Conservation (phyloP, 35 echinoderm and acorn worm species). For the Ptychodera flava region DNA sequence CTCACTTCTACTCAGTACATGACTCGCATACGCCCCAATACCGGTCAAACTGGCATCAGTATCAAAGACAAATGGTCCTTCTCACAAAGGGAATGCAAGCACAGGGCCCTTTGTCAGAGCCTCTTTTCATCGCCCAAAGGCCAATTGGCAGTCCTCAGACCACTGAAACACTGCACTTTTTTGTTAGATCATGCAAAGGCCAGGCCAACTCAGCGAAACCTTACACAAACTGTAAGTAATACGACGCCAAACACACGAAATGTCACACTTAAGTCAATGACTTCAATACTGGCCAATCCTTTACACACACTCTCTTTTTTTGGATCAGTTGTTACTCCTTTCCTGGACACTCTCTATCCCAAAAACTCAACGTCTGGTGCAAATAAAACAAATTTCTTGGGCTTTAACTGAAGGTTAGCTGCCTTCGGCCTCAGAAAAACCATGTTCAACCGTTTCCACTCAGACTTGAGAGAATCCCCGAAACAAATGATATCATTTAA, state of each 20-base stretch:
- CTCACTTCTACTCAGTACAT: constrained; percentile 12
- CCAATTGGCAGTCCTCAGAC: constrained; percentile 14
- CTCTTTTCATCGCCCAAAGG: constrained; percentile 32
- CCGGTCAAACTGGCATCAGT: constrained; percentile 41
- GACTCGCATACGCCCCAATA: constrained; percentile 37
- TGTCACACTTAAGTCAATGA: too few relatives aligned
- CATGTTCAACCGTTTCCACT: too few relatives aligned
- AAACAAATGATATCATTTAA: too few relatives aligned
- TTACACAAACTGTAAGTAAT: constrained; percentile 36
- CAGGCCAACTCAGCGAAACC: constrained; percentile 44
- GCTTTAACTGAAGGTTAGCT: constrained; percentile 20
- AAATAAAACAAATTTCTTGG: constrained; percentile 31
- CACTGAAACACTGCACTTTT: constrained; percentile 33
- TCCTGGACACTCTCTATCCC: constrained; percentile 41
- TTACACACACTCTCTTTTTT: too few relatives aligned
- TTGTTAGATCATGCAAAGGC: constrained; percentile 38
- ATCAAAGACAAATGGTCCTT: constrained; percentile 43
- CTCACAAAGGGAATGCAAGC: constrained; percentile 30
- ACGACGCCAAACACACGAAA: constrained; percentile 37
- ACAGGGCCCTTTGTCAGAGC: constrained; percentile 33
- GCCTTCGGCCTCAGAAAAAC: constrained; percentile 12
- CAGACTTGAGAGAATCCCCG: too few relatives aligned
- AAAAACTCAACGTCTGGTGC: constrained; percentile 29
- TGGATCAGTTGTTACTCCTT: constrained; percentile 51
- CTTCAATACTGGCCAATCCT: too few relatives aligned